These are phyloP conservation scores for Thysanoteuthis rhombus DNA, from an alignment of 2,888 invertebrate species.

Conservation along the genomic window DNA sequence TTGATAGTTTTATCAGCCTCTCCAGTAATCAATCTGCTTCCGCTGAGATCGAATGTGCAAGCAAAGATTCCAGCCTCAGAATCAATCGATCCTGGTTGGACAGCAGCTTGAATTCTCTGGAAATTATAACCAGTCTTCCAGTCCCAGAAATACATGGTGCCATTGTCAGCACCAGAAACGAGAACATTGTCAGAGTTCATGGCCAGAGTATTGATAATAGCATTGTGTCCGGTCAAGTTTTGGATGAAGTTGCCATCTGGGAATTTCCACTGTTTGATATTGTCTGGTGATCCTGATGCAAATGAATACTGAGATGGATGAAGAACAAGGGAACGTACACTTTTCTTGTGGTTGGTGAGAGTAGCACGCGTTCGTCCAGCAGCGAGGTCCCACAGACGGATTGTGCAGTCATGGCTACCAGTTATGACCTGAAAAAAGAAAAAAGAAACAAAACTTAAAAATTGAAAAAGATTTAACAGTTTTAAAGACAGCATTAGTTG, in stretches of 20 bases:
- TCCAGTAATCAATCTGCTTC: constrained; percentile 91
- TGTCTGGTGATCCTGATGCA: constrained; percentile 97
- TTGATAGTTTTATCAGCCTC: constrained; percentile 99
- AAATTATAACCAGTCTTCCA: constrained; percentile 99
- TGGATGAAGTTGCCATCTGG: constrained; percentile 97
- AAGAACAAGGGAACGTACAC: constrained; percentile 72
- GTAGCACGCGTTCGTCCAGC: constrained; percentile 94
- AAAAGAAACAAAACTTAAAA: background rate
- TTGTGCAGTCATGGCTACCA: constrained; percentile 90
- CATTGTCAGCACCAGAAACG: constrained; percentile 96
- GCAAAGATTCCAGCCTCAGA: constrained; percentile 98
- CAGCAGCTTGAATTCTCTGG: constrained; percentile 84
- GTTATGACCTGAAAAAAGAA: constrained; percentile 83
- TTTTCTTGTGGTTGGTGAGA: constrained; percentile 98
- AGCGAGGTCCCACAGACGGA: constrained; percentile 96
- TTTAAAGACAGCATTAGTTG: background rate
- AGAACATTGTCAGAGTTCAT: constrained; percentile 94
- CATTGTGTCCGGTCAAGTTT: constrained; percentile 95
- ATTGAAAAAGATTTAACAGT: background rate
- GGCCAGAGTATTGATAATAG: constrained; percentile 95
- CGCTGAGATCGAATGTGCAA: constrained; percentile 94
- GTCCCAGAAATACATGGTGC: constrained; percentile 97
- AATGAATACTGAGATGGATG: constrained; percentile 84
- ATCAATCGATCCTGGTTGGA: constrained; percentile 99
- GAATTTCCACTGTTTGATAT: constrained; percentile 99